Base-by-base conservation (phyloP, 2,888 invertebrate genomes). In the Formica aserva region DNA sequence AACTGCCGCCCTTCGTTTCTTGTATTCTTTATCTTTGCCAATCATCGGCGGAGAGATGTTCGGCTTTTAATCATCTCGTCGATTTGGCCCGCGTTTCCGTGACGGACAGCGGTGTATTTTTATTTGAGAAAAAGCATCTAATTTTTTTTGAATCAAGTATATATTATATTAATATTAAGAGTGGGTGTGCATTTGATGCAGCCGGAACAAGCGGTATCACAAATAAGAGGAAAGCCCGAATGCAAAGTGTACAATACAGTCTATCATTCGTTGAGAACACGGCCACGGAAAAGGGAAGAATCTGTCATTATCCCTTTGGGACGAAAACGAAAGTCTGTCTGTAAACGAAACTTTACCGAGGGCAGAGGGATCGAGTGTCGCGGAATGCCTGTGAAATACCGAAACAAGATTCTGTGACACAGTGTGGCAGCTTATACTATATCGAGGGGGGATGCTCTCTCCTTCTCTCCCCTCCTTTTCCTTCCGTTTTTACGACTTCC, bases 241-340 rank as follows among this genome's bases (percentile, higher is more conserved):
- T 74, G 76, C 29, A 65, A 71, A 69, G 63, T 29, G 55, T 75
- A 22, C 48, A 45, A 15, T 41, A 13, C 41, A 32, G 81, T 35
- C 67, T 41, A 83, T 82, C 85, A 71, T 67, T 82, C 67, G 67
- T 63, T 29, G 80, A 77, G n/a, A 52, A 52, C 8, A 71, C 72
- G 15, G 72, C 67, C 74, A 48, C 45, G 86, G 91, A 91, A n/a
- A n/a, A 92, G 92, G 92, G 91, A 92, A 91, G 90, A 77, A 91
- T 92, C 91, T 88, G 92, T 92, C 92, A 94, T 94, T 92, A 92
- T 92, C 89, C 94, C 94, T 84, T 77, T 69, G 94, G 94, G 94
- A 93, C 86, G 84, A 69, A 69, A 84, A 77, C 87, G 76, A 83
- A 82, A 87, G 69, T 35, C 82, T 82, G 89, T 66, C 65, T 74